phyloP scores from a whole-genome alignment of 2,113 vertebrate genomes.

The Podarcis raffonei region DNA sequence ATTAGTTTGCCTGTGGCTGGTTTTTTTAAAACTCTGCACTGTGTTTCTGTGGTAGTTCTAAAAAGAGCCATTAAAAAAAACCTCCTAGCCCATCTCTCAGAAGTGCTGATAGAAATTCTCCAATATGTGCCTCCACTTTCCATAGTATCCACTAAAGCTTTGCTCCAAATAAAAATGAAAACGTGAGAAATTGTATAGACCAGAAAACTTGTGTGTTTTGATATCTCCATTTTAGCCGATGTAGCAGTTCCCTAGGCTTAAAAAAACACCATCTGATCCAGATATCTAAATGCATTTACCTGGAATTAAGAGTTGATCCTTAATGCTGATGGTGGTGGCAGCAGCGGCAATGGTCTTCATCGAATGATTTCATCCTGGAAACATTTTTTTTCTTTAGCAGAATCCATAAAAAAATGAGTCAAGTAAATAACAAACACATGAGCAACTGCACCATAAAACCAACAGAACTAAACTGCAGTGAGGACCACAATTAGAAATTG shows the following conservation, averaged over 20 bases:
- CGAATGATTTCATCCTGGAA: too few species aligned
- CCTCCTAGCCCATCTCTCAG: conserved; percentile 15
- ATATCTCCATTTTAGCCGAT: conserved; percentile 28
- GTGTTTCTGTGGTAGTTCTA: conserved; percentile 11
- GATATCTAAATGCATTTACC: neutral
- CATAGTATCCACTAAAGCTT: neutral
- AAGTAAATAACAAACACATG: too few species aligned
- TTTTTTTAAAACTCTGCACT: neutral
- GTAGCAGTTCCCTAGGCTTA: neutral
- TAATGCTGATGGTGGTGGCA: too few species aligned
- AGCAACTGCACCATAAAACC: too few species aligned
- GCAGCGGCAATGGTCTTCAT: too few species aligned
- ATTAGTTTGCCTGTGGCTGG: conserved; percentile 31
- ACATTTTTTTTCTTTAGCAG: too few species aligned
- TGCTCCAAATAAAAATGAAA: conserved; percentile 18
- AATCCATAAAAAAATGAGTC: too few species aligned
- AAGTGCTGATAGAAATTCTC: conserved; percentile 13
- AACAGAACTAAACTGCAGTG: too few species aligned
- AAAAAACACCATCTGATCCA: conserved; percentile 7
- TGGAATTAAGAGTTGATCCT: neutral
- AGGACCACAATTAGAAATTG: too few species aligned
- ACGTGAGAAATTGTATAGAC: conserved; percentile 5
- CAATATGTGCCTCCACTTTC: conserved; percentile 1
- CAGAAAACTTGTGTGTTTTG: conserved; percentile 3
- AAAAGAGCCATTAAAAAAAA: conserved; percentile 20